phyloP scores from a whole-genome alignment of 2,797 vertebrate genomes.

The Squalus acanthias region DNA sequence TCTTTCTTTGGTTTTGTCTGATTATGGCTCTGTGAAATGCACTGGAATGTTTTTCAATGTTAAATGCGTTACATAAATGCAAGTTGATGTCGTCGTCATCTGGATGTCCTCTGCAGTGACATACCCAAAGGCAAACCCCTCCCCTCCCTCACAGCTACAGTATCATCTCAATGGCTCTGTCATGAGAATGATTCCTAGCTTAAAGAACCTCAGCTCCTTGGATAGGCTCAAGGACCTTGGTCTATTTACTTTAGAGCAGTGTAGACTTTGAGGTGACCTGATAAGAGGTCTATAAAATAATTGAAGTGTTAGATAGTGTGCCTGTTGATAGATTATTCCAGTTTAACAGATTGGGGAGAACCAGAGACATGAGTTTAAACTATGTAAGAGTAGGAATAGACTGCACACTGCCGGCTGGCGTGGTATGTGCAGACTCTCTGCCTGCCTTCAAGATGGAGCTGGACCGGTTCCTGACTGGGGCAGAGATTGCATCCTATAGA shows the following conservation, averaged over 20 bases:
- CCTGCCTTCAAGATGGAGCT: too few relatives aligned
- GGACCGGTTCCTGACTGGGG: too few relatives aligned
- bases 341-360: too few relatives aligned
- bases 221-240: not conserved
- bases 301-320: too few relatives aligned
- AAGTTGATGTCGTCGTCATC: not conserved
- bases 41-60: not conserved
- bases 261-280: not conserved
- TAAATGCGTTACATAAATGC: not conserved
- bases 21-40: not conserved
- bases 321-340: too few relatives aligned
- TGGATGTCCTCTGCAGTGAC: not conserved
- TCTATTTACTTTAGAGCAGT: not conserved
- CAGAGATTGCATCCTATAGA: too few relatives aligned
- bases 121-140: not conserved
- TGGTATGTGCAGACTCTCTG: too few relatives aligned
- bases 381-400: too few relatives aligned
- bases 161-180: not conserved
- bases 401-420: too few relatives aligned
- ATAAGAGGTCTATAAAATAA: too few relatives aligned
- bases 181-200: not conserved
- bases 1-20: not conserved
- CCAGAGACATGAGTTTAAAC: too few relatives aligned
- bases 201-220: not conserved
- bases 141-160: not conserved